phyloP scores from a whole-genome alignment of 2,888 invertebrate genomes.

The Artemia sinica region DNA sequence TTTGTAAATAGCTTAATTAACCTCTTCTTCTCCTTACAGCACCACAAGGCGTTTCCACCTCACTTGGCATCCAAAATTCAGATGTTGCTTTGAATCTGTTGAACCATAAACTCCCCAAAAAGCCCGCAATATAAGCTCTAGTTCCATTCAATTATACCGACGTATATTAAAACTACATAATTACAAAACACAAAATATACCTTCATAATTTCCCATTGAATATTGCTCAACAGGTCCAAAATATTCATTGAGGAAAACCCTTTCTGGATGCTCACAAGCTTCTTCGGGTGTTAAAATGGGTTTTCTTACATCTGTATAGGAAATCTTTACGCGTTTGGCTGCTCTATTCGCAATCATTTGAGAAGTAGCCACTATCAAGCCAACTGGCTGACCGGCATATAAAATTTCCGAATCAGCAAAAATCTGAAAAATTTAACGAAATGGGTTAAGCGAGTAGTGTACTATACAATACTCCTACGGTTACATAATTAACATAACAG shows the following conservation, averaged over 20 bases:
- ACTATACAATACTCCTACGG: background rate
- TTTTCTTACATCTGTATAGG: constrained; percentile 30
- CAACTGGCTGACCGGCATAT: constrained; percentile 32
- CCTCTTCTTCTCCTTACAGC: too few relatives aligned
- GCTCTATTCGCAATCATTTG: constrained; percentile 29
- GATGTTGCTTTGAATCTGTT: too few relatives aligned
- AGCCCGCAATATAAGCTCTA: too few relatives aligned
- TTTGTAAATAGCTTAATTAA: too few relatives aligned
- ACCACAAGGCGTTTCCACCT: too few relatives aligned
- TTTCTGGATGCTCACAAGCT: constrained; percentile 27
- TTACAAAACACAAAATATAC: background rate
- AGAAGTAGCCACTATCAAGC: constrained; percentile 31
- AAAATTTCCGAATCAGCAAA: constrained; percentile 29
- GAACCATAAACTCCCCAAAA: too few relatives aligned
- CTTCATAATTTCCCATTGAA: constrained; percentile 17
- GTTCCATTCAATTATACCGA: too few relatives aligned
- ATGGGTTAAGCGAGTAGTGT: background rate
- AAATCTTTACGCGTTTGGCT: constrained; percentile 30
- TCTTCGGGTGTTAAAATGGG: constrained; percentile 30
- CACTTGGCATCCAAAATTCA: too few relatives aligned
- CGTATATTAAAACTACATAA: too few relatives aligned
- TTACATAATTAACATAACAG: background rate
- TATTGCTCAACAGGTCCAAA: constrained; percentile 17
- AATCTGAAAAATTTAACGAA: constrained; percentile 26
- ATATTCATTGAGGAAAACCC: constrained; percentile 13